phyloP scores from a whole-genome alignment of 2,113 vertebrate genomes.

The Struthidea cinerea region DNA sequence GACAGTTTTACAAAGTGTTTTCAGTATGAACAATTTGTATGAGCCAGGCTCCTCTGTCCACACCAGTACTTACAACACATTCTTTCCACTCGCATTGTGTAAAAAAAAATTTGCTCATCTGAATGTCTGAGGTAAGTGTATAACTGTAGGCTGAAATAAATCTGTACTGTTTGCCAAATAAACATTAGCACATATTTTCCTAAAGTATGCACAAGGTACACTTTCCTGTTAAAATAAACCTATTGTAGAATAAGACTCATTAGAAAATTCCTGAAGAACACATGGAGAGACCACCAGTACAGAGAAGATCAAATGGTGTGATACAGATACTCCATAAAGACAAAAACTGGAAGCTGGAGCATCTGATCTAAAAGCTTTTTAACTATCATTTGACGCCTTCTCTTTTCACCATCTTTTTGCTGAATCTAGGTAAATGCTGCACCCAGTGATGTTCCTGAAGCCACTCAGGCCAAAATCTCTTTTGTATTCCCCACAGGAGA shows the following conservation, averaged over 20 bases:
- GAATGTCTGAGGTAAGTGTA: background rate
- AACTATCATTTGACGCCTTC: background rate
- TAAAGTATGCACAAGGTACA: background rate
- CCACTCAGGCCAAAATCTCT: background rate
- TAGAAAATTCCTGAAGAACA: background rate
- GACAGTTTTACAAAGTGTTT: background rate
- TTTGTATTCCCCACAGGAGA: background rate
- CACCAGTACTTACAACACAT: background rate
- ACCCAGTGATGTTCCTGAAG: background rate
- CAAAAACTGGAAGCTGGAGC: background rate
- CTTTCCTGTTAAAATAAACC: background rate
- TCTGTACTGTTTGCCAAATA: background rate
- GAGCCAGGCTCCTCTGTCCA: background rate
- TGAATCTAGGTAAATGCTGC: background rate
- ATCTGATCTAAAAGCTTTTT: background rate
- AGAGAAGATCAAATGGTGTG: background rate
- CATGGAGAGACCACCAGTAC: background rate
- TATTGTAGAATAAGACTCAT: background rate
- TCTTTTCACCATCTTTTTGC: background rate
- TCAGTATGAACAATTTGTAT: background rate
- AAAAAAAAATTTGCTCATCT: background rate
- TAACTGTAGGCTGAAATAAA: background rate
- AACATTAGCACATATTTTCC: background rate
- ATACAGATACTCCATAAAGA: background rate
- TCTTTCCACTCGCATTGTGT: background rate